Evolutionary conservation across 2,888 invertebrate species (phyloP), one percentile per base, ranked within the genome.

Genomic region (Plagiodera versicolora): DNA sequence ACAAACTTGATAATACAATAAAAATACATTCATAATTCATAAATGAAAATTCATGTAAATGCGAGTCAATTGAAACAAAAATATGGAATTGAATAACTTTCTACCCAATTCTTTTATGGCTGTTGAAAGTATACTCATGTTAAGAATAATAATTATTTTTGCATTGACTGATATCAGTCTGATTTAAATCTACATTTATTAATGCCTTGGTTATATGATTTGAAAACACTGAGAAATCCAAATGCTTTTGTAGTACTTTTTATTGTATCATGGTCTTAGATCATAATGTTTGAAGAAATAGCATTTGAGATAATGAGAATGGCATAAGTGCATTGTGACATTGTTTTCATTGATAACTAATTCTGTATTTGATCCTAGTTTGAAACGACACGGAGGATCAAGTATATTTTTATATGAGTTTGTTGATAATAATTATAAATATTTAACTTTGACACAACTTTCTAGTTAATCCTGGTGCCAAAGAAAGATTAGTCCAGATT

Each of bases 401-500:
- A n/a, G n/a, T n/a, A n/a, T n/a, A n/a, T n/a, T n/a, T n/a, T n/a
- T n/a, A n/a, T n/a, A n/a, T n/a, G n/a, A n/a, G n/a, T n/a, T 28
- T 24, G 4, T 6, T 24, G 24, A 24, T 5, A 24, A 5, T 5
- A 6, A 24, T 24, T 6, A 24, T 32, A 39, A 39, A 39, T 39
- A 10, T 39, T n/a, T 39, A 14, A 39, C 39, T 4, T 39, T 39
- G 39, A 39, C 8, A 39, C 4, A 39, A n/a, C 14, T 77, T 86
- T 87, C 63, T 85, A 95, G 96, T 97, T 68, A 94, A 90, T 80
- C 93, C 95, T 69, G 95, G 95, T 73, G 94, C 95, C 62, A 95
- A 94, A 83, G 96, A 96, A 83, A 87, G 97, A 75, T 87, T 95
- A 72, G 94, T 97, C 74, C 96, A 96, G 83, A 96, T 97, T 73